phyloP scores from a whole-genome alignment of 2,797 vertebrate species.

The Hypotaenidia okinawae region DNA sequence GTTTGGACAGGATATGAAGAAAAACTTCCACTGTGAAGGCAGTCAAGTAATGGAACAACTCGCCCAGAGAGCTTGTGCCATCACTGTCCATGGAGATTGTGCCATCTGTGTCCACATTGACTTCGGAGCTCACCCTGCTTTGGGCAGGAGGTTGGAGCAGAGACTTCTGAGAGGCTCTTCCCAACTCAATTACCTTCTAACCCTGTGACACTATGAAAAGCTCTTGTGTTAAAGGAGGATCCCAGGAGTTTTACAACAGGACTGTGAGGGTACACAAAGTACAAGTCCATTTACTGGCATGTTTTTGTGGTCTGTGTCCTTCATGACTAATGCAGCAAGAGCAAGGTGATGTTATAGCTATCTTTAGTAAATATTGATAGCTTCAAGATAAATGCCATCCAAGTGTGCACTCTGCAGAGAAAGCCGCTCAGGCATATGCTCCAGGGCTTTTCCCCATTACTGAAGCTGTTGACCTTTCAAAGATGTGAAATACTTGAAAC shows the following conservation, averaged over 20 bases:
- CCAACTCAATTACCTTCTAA: neutral
- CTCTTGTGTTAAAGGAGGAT: neutral
- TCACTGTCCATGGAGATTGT: neutral
- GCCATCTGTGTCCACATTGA: neutral
- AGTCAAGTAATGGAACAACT: neutral
- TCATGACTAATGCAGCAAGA: neutral
- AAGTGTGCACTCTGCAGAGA: neutral
- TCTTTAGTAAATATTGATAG: slow-evolving; percentile 14
- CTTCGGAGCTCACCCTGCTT: neutral
- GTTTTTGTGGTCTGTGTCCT: neutral
- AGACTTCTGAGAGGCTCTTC: neutral
- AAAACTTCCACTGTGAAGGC: neutral
- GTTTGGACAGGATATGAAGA: neutral
- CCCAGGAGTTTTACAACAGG: neutral
- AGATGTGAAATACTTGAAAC: neutral
- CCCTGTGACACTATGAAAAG: neutral
- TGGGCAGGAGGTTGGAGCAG: neutral
- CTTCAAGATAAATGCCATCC: slow-evolving; percentile 18
- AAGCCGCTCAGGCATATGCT: neutral
- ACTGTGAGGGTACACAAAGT: neutral
- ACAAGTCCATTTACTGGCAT: neutral
- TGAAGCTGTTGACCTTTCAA: slow-evolving; percentile 37
- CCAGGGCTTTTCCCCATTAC: neutral
- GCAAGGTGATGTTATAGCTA: neutral
- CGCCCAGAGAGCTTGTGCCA: neutral